These are phyloP conservation scores for Gyrodactylus bullatarudis DNA, from an alignment of 1,140 invertebrate species.

Conservation along the genomic window DNA sequence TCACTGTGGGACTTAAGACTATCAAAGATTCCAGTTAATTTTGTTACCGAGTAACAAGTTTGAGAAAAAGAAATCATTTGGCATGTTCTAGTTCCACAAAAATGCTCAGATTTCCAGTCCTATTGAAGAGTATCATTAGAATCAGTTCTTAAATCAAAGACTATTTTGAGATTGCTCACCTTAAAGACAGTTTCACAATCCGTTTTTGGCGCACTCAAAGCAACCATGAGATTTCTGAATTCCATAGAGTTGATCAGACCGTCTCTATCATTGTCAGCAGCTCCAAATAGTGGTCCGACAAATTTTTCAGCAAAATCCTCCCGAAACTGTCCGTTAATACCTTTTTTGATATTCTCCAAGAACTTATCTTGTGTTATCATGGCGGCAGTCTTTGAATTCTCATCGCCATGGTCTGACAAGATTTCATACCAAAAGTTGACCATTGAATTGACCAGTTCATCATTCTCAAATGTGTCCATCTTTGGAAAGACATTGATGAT, in stretches of 20 bases:
- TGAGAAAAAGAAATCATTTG: too few species aligned
- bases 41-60: too few species aligned
- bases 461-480: slow-evolving; percentile 1
- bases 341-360: slow-evolving; percentile 2
- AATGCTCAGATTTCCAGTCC: too few species aligned
- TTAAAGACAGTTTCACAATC: not conserved
- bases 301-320: not conserved
- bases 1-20: too few species aligned
- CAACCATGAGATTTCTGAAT: not conserved
- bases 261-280: slow-evolving; percentile 3
- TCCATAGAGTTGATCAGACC: not conserved
- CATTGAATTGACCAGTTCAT: not conserved
- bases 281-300: slow-evolving; percentile 1
- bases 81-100: too few species aligned
- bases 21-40: too few species aligned
- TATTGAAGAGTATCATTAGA: too few species aligned
- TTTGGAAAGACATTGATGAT: not conserved
- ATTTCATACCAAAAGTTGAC: slow-evolving; percentile 6
- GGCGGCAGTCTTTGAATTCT: not conserved
- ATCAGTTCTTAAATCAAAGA: too few species aligned
- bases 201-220: not conserved
- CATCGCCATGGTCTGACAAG: not conserved
- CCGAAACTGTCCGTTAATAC: not conserved
- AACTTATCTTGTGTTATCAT: not conserved
- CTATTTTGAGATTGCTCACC: not conserved